phyloP scores from a whole-genome alignment of 2,888 invertebrate genomes.

The Tinea trinotella region DNA sequence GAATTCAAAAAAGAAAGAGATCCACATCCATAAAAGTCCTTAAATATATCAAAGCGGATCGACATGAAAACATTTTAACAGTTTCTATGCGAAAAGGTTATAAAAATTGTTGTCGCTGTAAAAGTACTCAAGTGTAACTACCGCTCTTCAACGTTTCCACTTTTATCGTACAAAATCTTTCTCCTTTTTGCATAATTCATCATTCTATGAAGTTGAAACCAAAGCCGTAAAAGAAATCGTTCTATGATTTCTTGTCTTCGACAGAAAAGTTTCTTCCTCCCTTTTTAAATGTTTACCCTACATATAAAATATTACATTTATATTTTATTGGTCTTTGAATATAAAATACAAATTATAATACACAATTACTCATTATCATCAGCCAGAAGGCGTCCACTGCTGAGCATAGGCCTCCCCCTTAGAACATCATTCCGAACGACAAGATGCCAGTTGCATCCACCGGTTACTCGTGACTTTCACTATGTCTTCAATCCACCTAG shows the following conservation, averaged over 20 bases:
- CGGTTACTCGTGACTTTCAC: no score
- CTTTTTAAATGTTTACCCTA: neutral
- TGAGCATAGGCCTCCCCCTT: no score
- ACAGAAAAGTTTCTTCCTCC: constrained; percentile 45
- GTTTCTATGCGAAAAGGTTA: constrained; percentile 10
- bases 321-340: neutral
- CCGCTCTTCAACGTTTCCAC: constrained; percentile 26
- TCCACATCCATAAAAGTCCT: constrained; percentile 4
- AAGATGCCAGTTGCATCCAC: no score
- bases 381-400: no score
- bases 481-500: no score
- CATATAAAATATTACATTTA: neutral
- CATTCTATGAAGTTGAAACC: constrained; percentile 68
- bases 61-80: constrained; percentile 9
- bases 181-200: constrained; percentile 71
- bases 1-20: neutral
- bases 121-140: constrained; percentile 5
- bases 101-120: constrained; percentile 19
- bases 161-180: constrained; percentile 69
- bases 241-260: constrained; percentile 70
- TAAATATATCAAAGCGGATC: neutral
- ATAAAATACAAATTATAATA: no score
- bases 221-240: constrained; percentile 71
- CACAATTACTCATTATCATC: no score
- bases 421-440: no score